phyloP scores from a whole-genome alignment of 2,113 vertebrate species.

The Polyodon spathula region DNA sequence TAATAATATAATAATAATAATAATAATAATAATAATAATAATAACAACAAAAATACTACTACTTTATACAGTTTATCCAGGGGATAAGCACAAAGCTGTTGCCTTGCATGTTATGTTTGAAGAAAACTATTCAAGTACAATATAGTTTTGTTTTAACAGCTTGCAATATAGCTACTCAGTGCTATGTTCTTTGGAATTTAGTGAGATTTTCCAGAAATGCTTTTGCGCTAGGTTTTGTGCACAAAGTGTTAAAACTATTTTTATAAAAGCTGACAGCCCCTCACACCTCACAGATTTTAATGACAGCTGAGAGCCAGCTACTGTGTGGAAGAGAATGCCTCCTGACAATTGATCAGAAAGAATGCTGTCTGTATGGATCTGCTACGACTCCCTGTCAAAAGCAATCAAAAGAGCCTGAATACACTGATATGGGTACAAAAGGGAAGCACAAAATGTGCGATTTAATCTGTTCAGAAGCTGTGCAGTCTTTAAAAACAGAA shows the following conservation, averaged over 20 bases:
- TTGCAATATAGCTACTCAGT: slow-evolving; percentile 41
- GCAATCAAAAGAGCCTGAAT: slow-evolving; percentile 40
- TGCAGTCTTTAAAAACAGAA: slow-evolving; percentile 36
- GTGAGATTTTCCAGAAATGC: slow-evolving; percentile 30
- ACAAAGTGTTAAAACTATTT: slow-evolving; percentile 28
- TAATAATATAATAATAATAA: too few species aligned
- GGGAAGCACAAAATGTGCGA: slow-evolving; percentile 42
- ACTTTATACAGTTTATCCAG: too few species aligned
- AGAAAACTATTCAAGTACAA: slow-evolving; percentile 43
- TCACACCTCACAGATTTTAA: slow-evolving; percentile 11
- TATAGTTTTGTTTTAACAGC: slow-evolving; percentile 37
- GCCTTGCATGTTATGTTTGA: slow-evolving; percentile 35
- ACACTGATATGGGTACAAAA: slow-evolving; percentile 50
- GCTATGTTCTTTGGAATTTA: slow-evolving; percentile 30
- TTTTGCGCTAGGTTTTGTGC: slow-evolving; percentile 30
- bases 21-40: too few species aligned
- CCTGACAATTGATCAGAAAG: slow-evolving; percentile 51
- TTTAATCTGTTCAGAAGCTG: slow-evolving; percentile 39
- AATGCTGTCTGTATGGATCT: slow-evolving; percentile 49
- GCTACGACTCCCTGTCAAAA: slow-evolving; percentile 49
- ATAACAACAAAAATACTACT: too few species aligned
- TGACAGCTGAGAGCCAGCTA: slow-evolving; percentile 8
- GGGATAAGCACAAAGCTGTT: slow-evolving; percentile 14
- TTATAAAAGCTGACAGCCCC: slow-evolving; percentile 33
- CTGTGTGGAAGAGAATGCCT: slow-evolving; percentile 16